Base-by-base conservation (phyloP, 2,888 invertebrate species). In the Dynastes tityus region DNA sequence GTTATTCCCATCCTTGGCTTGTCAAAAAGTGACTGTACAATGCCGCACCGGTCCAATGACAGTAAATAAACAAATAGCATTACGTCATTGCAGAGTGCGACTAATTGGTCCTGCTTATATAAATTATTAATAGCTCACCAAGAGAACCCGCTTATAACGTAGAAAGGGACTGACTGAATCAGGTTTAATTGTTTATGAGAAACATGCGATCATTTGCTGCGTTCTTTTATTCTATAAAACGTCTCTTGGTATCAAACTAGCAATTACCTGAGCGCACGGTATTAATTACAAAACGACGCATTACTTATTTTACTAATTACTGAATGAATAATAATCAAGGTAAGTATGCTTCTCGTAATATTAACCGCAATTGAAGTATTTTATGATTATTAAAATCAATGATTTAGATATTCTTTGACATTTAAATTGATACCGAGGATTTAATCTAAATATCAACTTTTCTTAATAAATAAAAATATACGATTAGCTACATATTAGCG, bases 1-100 rank as follows among this genome's bases (percentile, higher is more conserved):
- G 83, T 79, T 80, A 79, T 83, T 83, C 83, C 81, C 83, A 83
- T 81, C 83, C 83, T 83, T 83, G 83, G 80, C 80, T 81, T 80
- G 82, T 82, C 82, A 81, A 82, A 82, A 81, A 82, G 82, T 81
- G 80, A 83, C 82, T 82, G 82, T 82, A 79, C 79, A 82, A 32
- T 5, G 32, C 5, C 32, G 32, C 78, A 76, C 79, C 68, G 79
- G 80, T 79, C 80, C 82, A 82, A 80, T 80, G 82, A 82, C 82
- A 82, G 82, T 81, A 81, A 80, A 81, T 80, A 83, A 82, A 82
- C 82, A 81, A 82, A 81, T 79, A 80, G 79, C 77, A 80, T 83
- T 83, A 82, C 83, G 81, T 82, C 82, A 83, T 65, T 40, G 76
- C 53, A 76, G 64, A 77, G 81, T 61, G 76, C 78, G 80, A 80